Conservation (phyloP, 2,113 vertebrate genomes). For the Xenopus tropicalis region DNA sequence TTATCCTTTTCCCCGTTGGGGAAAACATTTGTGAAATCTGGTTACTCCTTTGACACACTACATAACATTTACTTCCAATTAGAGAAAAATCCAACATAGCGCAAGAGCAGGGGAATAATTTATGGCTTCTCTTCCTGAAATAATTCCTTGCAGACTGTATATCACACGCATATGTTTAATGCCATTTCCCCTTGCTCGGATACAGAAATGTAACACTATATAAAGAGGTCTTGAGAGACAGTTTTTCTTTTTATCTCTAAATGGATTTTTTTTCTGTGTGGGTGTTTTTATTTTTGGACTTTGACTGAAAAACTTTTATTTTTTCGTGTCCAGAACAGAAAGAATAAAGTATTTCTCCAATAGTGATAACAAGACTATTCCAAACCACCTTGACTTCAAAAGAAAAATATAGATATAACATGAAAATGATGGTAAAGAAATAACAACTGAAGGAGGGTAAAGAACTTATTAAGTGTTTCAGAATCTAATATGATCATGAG, state of each 20-base stretch:
- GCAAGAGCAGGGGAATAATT: conserved; percentile 24
- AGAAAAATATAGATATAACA: too few species aligned
- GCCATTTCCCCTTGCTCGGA: conserved; percentile 15
- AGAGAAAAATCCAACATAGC: conserved; percentile 12
- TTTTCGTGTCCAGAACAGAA: neutral
- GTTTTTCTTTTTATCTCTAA: conserved; percentile 20
- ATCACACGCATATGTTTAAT: conserved; percentile 19
- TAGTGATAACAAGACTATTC: too few species aligned
- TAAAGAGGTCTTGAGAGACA: conserved; percentile 11
- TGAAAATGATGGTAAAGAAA: too few species aligned
- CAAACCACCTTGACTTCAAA: too few species aligned
- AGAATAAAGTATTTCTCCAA: too few species aligned
- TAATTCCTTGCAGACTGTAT: conserved; percentile 29
- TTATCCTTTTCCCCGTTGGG: conserved; percentile 8
- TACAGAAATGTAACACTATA: conserved; percentile 15
- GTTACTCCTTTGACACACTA: neutral
- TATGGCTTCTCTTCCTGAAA: conserved; percentile 30
- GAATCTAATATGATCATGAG: too few species aligned
- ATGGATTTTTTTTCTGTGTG: neutral
- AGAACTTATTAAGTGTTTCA: too few species aligned
- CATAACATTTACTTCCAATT: conserved; percentile 28
- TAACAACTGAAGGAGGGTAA: too few species aligned
- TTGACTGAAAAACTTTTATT: neutral
- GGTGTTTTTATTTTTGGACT: neutral
- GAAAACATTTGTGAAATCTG: conserved; percentile 16